Base-by-base conservation (phyloP, 2,797 vertebrate species). In the Neomorphus geoffroyi region DNA sequence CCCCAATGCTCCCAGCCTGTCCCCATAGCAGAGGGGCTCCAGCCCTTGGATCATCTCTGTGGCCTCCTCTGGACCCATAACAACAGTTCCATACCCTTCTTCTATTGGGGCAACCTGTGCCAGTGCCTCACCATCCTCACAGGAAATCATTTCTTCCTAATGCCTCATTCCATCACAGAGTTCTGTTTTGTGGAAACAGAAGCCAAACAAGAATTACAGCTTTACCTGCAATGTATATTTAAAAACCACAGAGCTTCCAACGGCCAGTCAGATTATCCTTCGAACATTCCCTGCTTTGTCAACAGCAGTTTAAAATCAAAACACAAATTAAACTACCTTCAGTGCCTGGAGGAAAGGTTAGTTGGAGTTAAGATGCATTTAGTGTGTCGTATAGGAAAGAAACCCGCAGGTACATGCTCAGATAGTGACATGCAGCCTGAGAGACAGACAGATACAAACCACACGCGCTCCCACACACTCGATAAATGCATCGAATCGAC, bases 271-370 rank as follows among this genome's bases (percentile, higher is more conserved):
- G 67, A 77, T 88, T 71, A 93, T 73, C 53, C 45, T 83, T 81
- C 54, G 56, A 90, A 37, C 26, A 33, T 39, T 83, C 90, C 54
- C 75, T 78, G 61, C 80, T 93, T 86, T 80, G 70, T 67, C 86
- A 91, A 89, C 57, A 80, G 26, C 71, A 79, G 33, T 86, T 92
- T 80, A 74, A 92, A 89, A 72, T 81, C 64, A 78, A 90, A 93
- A 61, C 45, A 87, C 37, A 65, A 82, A 87, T 85, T 73, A 87
- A 92, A 87, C 60, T 58, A 71, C 60, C 53, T 84, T 70, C 58
- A 71, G 45, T 62, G 45, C 50, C 80, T 69, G 45, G 33, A 93
- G 61, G 74, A 92, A 87, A 65, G 15, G 48, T 60, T 73, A 66
- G 61, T 15, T 62, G 67, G 64, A 80, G 90, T 87, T 80, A 92